Evolutionary conservation across 2,113 vertebrate species (phyloP).

Genomic region (Genyomyrus donnyi): DNA sequence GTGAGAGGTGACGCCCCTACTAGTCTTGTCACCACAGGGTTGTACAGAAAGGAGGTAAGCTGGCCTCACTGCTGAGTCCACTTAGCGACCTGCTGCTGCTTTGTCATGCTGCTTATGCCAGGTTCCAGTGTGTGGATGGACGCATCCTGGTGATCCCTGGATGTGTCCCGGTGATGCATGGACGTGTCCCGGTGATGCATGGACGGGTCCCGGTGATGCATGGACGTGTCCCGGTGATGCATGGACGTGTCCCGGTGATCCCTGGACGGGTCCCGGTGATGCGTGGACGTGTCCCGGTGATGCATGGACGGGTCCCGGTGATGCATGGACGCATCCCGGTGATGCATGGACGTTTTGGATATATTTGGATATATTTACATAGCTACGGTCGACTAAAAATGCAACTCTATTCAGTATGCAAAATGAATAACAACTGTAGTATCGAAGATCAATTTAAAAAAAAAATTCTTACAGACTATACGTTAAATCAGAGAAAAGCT

Average conservation of each 20-base stretch:
- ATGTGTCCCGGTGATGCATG: too few species aligned
- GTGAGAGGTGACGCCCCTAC: slow-evolving; percentile 86
- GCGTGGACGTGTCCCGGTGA: too few species aligned
- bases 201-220: too few species aligned
- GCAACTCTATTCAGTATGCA: not conserved
- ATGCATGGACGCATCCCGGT: too few species aligned
- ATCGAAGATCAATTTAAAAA: not conserved
- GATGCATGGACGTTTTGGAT: too few species aligned
- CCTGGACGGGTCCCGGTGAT: too few species aligned
- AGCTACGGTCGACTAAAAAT: not conserved
- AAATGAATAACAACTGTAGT: not conserved
- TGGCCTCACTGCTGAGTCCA: not conserved
- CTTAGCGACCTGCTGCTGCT: not conserved
- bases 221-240: not conserved
- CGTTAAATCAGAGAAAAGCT: not conserved
- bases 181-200: too few species aligned
- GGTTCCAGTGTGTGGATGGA: not conserved
- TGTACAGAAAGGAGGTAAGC: slow-evolving; percentile 91
- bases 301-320: too few species aligned
- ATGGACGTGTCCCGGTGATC: not conserved
- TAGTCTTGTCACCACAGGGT: slow-evolving; percentile 75
- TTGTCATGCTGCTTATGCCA: not conserved
- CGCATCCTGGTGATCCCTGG: too few species aligned
- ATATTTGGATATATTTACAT: not conserved
- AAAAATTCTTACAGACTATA: not conserved